These are phyloP conservation scores for Chromis chromis DNA, from an alignment of 2,797 vertebrate species.

Conservation along the genomic window DNA sequence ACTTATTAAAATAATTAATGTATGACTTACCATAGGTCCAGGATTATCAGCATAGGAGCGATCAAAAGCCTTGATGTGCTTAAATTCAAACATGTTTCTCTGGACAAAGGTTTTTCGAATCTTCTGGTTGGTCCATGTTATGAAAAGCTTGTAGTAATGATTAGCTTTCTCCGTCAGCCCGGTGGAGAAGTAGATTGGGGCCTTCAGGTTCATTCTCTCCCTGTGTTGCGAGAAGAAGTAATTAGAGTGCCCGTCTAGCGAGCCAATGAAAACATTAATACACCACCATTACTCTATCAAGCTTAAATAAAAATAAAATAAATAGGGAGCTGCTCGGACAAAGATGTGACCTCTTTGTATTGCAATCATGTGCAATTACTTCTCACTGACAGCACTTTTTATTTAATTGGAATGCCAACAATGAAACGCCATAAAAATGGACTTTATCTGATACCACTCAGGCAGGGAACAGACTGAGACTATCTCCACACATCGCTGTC, in stretches of 20 bases:
- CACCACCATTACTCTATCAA: conserved; percentile 20
- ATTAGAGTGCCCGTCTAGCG: conserved; percentile 6
- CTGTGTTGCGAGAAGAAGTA: conserved; percentile 71
- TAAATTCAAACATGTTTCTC: conserved; percentile 99
- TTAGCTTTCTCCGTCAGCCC: conserved; percentile 98
- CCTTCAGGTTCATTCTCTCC: conserved; percentile 98
- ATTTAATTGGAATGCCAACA: conserved; percentile 28
- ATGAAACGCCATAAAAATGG: conserved; percentile 12
- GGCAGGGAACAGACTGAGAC: not conserved
- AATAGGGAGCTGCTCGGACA: not conserved
- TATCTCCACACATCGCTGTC: not conserved
- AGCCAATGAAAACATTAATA: conserved; percentile 4
- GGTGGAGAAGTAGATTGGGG: conserved; percentile 98
- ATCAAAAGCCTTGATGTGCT: conserved; percentile 98
- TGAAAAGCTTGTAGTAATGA: conserved; percentile 99
- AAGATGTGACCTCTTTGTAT: conserved; percentile 9
- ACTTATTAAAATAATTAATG: too few relatives aligned
- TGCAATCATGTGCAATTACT: conserved; percentile 27
- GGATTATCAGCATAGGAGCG: conserved; percentile 95
- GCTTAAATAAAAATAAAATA: conserved; percentile 9
- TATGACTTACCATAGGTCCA: conserved; percentile 93
- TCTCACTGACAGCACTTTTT: conserved; percentile 2
- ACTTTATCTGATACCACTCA: conserved; percentile 11
- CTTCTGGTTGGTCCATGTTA: conserved; percentile 99
- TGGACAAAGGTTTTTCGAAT: conserved; percentile 98